Percentiles rank a stretch among this genome's conserved stretches.
phyloP scores from a whole-genome alignment of 2,113 vertebrate species.

The Hippopotamus amphibius region DNA sequence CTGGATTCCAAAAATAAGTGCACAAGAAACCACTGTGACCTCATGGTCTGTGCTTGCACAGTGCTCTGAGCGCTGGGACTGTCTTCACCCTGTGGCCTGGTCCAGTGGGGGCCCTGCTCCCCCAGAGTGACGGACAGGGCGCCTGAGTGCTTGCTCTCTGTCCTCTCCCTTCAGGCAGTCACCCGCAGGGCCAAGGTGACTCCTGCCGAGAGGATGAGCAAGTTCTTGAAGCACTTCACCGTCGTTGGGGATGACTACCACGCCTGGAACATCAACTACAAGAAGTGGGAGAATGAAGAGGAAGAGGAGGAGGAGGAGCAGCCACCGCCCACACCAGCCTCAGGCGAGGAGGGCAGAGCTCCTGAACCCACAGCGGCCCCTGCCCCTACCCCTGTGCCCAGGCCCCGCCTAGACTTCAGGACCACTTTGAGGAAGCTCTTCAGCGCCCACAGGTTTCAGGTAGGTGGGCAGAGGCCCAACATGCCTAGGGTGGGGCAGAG shows the following conservation, averaged over 20 bases:
- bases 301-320: conserved; percentile 77
- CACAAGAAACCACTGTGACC: conserved; percentile 57
- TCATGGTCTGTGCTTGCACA: neutral
- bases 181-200: conserved; percentile 77
- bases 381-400: accelerated
- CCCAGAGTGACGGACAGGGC: neutral
- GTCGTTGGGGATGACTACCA: conserved; percentile 91
- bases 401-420: conserved; percentile 83
- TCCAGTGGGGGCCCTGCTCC: neutral
- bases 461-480: conserved; percentile 73
- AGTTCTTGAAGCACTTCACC: conserved; percentile 93
- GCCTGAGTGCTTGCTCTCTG: neutral
- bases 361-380: accelerated
- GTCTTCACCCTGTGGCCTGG: neutral
- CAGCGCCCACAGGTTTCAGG: conserved; percentile 93
- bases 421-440: conserved; percentile 91
- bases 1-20: conserved; percentile 71
- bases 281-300: conserved; percentile 88
- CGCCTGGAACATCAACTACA: conserved; percentile 84
- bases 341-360: conserved; percentile 3
- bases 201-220: conserved; percentile 88
- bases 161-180: neutral
- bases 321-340: accelerated
- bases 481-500: neutral
- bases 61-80: neutral